These are phyloP conservation scores for Anomalospiza imberbis DNA, from an alignment of 2,797 vertebrate genomes.

Conservation along the genomic window DNA sequence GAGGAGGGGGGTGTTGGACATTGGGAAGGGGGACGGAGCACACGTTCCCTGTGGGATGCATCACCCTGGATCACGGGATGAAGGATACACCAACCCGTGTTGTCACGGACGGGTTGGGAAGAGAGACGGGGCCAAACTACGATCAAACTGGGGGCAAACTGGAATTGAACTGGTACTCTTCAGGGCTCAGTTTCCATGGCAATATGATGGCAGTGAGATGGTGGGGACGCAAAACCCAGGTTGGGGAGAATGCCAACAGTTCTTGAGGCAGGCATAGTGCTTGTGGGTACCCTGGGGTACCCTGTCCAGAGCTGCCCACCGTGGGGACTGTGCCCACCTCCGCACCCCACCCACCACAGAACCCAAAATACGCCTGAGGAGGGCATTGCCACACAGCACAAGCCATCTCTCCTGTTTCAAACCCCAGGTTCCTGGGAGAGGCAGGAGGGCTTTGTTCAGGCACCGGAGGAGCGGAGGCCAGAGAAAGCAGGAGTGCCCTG, in stretches of 20 bases:
- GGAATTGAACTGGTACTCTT: background rate
- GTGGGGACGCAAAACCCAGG: background rate
- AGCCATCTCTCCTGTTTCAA: constrained; percentile 28
- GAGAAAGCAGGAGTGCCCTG: constrained; percentile 61
- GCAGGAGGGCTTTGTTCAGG: constrained; percentile 69
- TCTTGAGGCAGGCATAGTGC: background rate
- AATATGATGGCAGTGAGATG: background rate
- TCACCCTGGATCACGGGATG: background rate
- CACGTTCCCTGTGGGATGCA: background rate
- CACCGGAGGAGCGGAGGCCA: constrained; percentile 52
- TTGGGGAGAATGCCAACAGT: background rate
- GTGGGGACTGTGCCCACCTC: background rate
- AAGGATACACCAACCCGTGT: background rate
- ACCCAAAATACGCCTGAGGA: background rate
- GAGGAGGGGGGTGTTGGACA: background rate
- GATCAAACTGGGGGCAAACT: background rate
- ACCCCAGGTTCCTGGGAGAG: constrained; percentile 33
- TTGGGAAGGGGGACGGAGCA: background rate
- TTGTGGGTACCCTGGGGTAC: background rate
- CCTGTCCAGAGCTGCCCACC: background rate
- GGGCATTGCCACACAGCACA: background rate
- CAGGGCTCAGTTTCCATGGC: constrained; percentile 47
- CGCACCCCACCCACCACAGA: background rate
- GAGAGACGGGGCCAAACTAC: background rate
- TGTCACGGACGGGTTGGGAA: background rate